These are phyloP conservation scores for Drosophila mauritiana DNA, from an alignment of 1,140 invertebrate species.

Conservation along the genomic window DNA sequence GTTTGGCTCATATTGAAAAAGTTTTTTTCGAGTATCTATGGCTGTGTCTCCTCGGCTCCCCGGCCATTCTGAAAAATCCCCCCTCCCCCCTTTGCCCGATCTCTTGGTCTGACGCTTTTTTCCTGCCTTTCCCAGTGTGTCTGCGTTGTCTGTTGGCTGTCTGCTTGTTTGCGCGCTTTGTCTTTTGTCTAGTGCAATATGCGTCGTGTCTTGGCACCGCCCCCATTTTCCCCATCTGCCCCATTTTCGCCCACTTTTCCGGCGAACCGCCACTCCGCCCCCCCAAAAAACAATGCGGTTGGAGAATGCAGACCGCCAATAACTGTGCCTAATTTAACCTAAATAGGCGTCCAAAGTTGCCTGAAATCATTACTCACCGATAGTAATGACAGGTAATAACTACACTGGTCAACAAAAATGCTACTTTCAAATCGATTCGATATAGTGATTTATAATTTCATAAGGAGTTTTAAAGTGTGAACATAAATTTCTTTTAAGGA, in stretches of 20 bases:
- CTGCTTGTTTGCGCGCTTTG: conserved; percentile 63
- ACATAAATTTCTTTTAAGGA: too few species aligned
- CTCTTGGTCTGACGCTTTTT: not conserved
- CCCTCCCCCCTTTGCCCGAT: not conserved
- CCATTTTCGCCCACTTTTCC: conserved; percentile 9
- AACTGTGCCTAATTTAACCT: conserved; percentile 4
- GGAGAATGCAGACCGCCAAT: not conserved
- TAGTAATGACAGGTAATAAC: not conserved
- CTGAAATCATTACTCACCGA: not conserved
- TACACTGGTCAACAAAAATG: not conserved
- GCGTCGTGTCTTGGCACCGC: conserved; percentile 60
- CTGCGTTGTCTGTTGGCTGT: conserved; percentile 53
- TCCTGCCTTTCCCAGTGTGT: conserved; percentile 26
- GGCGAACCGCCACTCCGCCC: not conserved
- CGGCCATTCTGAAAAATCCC: conserved; percentile 4
- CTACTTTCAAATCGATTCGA: not conserved
- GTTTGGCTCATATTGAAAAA: conserved; percentile 72
- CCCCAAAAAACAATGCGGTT: not conserved
- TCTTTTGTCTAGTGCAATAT: conserved; percentile 70
- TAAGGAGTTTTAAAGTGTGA: too few species aligned
- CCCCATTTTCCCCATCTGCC: conserved; percentile 19
- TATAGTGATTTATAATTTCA: too few species aligned
- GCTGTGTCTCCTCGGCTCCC: conserved; percentile 42
- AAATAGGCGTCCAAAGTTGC: not conserved
- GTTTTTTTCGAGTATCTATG: conserved; percentile 66